Base-by-base conservation (phyloP, 1,140 invertebrate species). In the Tetramorium alpestre region DNA sequence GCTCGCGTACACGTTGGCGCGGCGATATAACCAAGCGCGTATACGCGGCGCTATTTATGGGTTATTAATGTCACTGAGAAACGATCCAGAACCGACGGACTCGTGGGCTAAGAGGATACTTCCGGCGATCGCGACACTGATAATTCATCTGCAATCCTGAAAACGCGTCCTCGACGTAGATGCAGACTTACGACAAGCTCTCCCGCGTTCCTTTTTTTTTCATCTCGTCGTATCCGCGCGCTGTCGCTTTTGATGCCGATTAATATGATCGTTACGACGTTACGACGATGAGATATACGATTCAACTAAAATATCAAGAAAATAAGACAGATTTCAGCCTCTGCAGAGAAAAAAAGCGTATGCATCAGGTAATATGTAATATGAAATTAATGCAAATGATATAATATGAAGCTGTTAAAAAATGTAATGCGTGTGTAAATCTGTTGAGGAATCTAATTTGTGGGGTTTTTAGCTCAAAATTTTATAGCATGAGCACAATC, bases 11-110 rank as follows among this genome's bases (percentile, higher is more conserved):
- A 72, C 60, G 70, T n/a, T 84, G 67, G 70, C 69, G 62, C 62
- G 44, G 56, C 60, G 10, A 22, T 44, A 56, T 58, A 38, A 47
- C 25, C 38, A 22, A 41, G 25, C 58, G 41, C 41, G 44, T 44
- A 28, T 60, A 41, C 28, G 56, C n/a, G 11, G 16, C 62, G 56
- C 73, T 90, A 90, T 91, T 91, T 91, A 91, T 91, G 86, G 88
- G 86, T 91, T 91, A 91, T 91, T 91, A 91, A 91, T 86, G 88
- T 91, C 88, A 78, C 28, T 70, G 28, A 78, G 90, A 76, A 89
- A 85, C 89, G 90, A 88, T 78, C 88, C 76, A 87, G 88, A 91
- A 91, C 47, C 67, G 73, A 88, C 85, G 77, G 76, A 58, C 13
- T 18, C 10, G 47, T 65, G 22, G 80, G 38, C 87, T 89, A 78